Conservation (phyloP, 1,140 invertebrate genomes). For the Pseudomyrmex dendroicus region DNA sequence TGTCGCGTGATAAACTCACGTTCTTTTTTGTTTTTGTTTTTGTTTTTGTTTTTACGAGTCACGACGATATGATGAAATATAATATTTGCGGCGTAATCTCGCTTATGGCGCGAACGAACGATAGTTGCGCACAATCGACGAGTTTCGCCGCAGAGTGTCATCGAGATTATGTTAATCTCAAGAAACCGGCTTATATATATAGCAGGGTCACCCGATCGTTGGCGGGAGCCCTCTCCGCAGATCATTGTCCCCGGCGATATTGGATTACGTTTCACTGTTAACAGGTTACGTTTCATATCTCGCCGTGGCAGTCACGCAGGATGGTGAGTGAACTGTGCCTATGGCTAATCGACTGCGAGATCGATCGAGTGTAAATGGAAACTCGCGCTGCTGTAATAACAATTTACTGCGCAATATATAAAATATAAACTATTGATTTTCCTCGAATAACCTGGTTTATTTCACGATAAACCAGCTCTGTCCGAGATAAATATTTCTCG, state of each 20-base stretch:
- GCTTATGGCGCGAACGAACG: slow-evolving; percentile 10
- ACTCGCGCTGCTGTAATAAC: neutral
- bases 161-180: slow-evolving; percentile 66
- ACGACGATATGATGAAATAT: neutral
- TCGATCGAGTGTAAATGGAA: slow-evolving; percentile 41
- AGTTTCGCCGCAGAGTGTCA: slow-evolving; percentile 53
- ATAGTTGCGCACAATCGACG: slow-evolving; percentile 32
- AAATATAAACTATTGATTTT: neutral
- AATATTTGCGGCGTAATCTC: neutral
- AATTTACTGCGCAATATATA: neutral
- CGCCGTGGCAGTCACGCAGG: slow-evolving; percentile 55
- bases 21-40: too few species aligned
- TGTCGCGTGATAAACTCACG: too few species aligned
- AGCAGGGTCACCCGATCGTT: slow-evolving; percentile 60
- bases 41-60: too few species aligned
- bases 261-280: slow-evolving; percentile 73
- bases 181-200: slow-evolving; percentile 23
- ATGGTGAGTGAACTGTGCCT: slow-evolving; percentile 62
- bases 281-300: slow-evolving; percentile 74
- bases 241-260: slow-evolving; percentile 67
- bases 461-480: neutral
- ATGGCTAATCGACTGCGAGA: slow-evolving; percentile 63
- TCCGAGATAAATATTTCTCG: too few species aligned
- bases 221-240: slow-evolving; percentile 59
- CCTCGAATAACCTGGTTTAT: neutral